phyloP scores from a whole-genome alignment of 2,797 vertebrate species.

The Eulemur rubriventer region DNA sequence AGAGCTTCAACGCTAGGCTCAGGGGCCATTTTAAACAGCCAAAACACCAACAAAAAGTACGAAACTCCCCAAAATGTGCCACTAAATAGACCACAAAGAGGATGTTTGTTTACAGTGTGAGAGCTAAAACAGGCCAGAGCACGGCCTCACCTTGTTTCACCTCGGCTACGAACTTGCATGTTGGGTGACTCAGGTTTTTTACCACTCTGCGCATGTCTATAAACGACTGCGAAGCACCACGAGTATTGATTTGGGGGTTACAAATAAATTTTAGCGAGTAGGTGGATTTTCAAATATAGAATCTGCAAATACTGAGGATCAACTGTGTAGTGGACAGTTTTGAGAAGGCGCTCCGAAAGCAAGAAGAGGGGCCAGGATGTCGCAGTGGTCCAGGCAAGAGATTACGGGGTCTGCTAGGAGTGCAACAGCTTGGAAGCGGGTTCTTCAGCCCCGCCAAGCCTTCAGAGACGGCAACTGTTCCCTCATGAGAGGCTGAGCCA shows the following conservation, averaged over 20 bases:
- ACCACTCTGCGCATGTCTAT: not conserved
- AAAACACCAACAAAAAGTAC: not conserved
- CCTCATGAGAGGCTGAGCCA: not conserved
- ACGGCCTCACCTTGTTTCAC: not conserved
- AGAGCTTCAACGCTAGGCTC: not conserved
- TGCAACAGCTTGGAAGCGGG: not conserved
- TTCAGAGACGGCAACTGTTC: not conserved
- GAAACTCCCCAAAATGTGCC: not conserved
- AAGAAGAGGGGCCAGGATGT: not conserved
- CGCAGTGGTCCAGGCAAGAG: not conserved
- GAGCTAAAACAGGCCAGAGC: not conserved
- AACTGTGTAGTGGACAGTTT: not conserved
- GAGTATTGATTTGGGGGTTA: not conserved
- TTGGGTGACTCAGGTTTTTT: not conserved
- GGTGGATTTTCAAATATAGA: not conserved
- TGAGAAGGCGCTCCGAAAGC: not conserved
- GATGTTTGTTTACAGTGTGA: not conserved
- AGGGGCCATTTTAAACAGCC: not conserved
- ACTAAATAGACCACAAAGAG: not conserved
- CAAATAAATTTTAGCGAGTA: not conserved
- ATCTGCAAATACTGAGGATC: not conserved
- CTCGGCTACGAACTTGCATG: not conserved
- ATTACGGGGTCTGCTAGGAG: fast-evolving
- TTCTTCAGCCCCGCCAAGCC: not conserved
- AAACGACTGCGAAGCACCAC: not conserved